Base-by-base conservation (phyloP, 2,888 invertebrate genomes). In the Sceliomorpha sp. region DNA sequence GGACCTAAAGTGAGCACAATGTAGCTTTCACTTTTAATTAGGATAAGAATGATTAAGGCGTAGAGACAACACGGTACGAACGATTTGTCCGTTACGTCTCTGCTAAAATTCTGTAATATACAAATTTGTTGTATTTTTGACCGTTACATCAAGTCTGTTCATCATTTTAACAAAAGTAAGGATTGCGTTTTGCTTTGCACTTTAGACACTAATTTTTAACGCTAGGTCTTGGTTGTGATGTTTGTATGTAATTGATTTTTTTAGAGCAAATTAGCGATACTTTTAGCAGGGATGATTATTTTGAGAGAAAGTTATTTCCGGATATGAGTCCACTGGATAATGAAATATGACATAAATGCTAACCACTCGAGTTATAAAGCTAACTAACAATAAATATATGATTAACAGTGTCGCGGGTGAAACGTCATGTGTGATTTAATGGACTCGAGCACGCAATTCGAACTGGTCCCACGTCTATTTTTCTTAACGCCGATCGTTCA, bases 401-500 rank as follows among this genome's bases (percentile, higher is more conserved):
- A 47, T 56, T 60, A 50, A 56, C 34, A 37, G 48, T 50, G 47
- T 44, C 37, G 50, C 59, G 59, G 34, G n/a, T 59, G 48, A 44
- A 63, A 63, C 45, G 40, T 50, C 24, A 27, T 15, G 53, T 59
- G 53, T 59, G 66, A 62, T 62, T 66, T 48, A 66, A 70, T 70
- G 62, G 56, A 68, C 50, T 42, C 51, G 48, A 72, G 67, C 68
- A 72, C 71, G 71, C 64, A 60, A 70, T 68, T 73, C 59, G 63
- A 31, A 63, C 63, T 56, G 55, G 67, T 58, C 67, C 47, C 50
- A 64, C 60, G 59, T 59, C 70, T 68, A 73, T 60, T 60, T 73
- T 67, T 70, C 70, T 73, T 59, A 55, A 64, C 63, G 67, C 70
- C 70, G 70, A 72, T 68, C 73, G 73, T 70, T 51, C 69, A 62